Evolutionary conservation across 2,113 vertebrate species (phyloP).

Genomic region (Hemichromis elongatus): DNA sequence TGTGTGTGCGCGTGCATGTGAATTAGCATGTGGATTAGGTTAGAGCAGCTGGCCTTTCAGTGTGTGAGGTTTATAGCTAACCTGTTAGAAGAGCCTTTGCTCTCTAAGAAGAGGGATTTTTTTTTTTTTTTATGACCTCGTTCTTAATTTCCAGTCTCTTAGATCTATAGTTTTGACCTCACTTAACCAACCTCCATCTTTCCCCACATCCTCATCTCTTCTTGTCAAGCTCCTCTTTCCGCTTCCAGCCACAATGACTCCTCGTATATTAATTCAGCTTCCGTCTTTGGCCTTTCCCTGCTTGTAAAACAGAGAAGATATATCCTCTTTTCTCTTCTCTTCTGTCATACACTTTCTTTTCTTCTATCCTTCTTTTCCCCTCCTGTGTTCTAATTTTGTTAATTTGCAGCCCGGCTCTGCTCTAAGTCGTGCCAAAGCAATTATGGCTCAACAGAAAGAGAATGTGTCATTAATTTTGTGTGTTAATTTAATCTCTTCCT

Average conservation of each 20-base stretch:
- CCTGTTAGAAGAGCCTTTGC: constrained; percentile 12
- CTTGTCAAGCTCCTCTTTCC: background rate
- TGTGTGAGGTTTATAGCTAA: constrained; percentile 51
- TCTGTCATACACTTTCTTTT: background rate
- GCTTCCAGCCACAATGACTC: background rate
- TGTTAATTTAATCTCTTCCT: constrained; percentile 40
- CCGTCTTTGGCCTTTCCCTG: constrained; percentile 6
- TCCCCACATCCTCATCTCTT: background rate
- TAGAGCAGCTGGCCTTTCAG: constrained; percentile 26
- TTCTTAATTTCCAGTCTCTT: background rate
- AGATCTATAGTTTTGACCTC: constrained; percentile 30
- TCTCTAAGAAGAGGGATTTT: background rate
- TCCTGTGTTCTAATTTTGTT: background rate
- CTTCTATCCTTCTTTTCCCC: background rate
- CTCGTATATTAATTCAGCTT: constrained; percentile 23
- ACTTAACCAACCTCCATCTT: background rate
- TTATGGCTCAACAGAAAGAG: constrained; percentile 25
- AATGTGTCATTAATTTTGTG: constrained; percentile 38
- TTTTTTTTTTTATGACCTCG: background rate
- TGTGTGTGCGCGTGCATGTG: background rate
- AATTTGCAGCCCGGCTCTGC: background rate
- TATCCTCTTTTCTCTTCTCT: background rate
- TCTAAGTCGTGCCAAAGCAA: constrained; percentile 42
- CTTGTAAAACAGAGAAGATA: constrained; percentile 1
- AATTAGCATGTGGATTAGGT: constrained; percentile 50